These are phyloP conservation scores for Psococerastis gibbosa DNA, from an alignment of 2,888 invertebrate species.

Conservation along the genomic window DNA sequence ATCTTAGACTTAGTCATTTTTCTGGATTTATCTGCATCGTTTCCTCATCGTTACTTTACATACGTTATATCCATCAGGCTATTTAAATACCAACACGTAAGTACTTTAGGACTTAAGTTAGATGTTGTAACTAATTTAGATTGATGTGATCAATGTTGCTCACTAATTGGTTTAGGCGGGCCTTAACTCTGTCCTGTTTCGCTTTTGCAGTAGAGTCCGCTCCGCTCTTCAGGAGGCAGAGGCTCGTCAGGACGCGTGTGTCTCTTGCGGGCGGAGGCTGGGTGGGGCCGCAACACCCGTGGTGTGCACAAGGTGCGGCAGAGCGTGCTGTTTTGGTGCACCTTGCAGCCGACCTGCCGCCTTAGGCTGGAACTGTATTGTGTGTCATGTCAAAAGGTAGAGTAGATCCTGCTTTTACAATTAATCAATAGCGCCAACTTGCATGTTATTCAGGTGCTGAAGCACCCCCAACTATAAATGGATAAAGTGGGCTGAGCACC, in stretches of 20 bases:
- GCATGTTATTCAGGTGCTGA: too few species aligned
- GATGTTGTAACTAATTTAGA: too few species aligned
- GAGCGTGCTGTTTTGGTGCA: background rate
- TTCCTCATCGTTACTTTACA: too few species aligned
- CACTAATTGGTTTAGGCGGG: background rate
- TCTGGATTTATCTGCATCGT: too few species aligned
- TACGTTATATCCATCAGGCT: too few species aligned
- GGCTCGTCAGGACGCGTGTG: background rate
- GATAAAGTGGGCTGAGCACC: too few species aligned
- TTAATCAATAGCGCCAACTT: too few species aligned
- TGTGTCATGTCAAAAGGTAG: slow-evolving; percentile 9
- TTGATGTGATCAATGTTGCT: too few species aligned
- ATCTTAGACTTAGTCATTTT: too few species aligned
- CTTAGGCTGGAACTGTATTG: slow-evolving; percentile 2
- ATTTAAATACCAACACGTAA: too few species aligned
- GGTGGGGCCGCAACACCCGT: background rate
- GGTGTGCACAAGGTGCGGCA: background rate
- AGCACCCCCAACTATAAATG: too few species aligned
- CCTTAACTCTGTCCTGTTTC: background rate
- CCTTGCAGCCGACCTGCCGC: slow-evolving; percentile 3
- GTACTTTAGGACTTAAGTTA: too few species aligned
- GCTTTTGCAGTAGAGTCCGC: slow-evolving; percentile 4
- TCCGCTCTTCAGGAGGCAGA: slow-evolving; percentile 8
- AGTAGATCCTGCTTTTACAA: background rate
- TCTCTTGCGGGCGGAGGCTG: background rate